phyloP scores from a whole-genome alignment of 2,797 vertebrate genomes.

The Poeciliopsis paucimaculata region DNA sequence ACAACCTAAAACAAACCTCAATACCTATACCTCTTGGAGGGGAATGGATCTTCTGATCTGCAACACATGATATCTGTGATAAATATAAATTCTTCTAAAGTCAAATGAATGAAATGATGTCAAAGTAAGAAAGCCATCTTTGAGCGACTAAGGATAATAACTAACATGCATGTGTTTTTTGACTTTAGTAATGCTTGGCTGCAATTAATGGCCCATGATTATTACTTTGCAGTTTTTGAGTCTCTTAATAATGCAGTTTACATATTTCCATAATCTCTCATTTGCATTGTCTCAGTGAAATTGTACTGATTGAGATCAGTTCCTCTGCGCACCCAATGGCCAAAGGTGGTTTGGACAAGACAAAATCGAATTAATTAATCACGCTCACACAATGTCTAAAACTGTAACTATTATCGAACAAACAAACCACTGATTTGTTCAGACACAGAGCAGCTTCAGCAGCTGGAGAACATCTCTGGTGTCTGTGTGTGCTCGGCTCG shows the following conservation, averaged over 20 bases:
- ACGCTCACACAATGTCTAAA: neutral
- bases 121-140: neutral
- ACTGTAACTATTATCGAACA: conserved; percentile 13
- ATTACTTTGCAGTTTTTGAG: neutral
- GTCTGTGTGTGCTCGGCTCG: conserved; percentile 54
- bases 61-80: neutral
- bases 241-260: neutral
- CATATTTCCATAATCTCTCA: neutral
- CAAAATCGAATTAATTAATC: neutral
- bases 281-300: neutral
- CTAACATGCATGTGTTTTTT: neutral
- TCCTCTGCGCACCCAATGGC: neutral
- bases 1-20: neutral
- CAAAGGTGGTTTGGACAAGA: neutral
- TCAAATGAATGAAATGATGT: neutral
- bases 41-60: neutral
- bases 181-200: neutral
- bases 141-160: neutral
- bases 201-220: neutral
- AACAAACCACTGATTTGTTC: conserved; percentile 27
- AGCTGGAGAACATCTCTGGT: conserved; percentile 76
- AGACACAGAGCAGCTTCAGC: conserved; percentile 22
- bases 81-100: neutral
- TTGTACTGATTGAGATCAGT: neutral
- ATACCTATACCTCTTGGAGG: neutral